A percentile compares a stretch with the other conserved stretches of the same genome.
Conservation (phyloP, 1,140 invertebrate species). For the Drosophila auraria region DNA sequence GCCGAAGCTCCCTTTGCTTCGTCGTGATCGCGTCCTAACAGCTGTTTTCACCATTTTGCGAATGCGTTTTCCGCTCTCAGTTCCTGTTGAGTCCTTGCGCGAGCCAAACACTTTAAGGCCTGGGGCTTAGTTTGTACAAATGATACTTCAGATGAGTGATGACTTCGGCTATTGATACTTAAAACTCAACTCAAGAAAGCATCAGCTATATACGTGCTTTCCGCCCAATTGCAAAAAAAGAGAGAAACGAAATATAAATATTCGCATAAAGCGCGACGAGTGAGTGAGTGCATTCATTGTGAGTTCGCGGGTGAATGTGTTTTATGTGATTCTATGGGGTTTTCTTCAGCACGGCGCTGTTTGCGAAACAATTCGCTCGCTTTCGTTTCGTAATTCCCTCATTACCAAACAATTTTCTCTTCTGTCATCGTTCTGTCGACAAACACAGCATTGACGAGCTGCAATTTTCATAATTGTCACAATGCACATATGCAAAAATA, state of each 20-base stretch:
- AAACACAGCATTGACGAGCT: conserved; percentile 27
- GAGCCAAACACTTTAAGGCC: conserved; percentile 5
- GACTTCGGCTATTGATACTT: conserved; percentile 15
- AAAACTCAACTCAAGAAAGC: conserved; percentile 8
- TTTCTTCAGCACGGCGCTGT: conserved; percentile 37
- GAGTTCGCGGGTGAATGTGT: conserved; percentile 52
- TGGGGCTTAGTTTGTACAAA: conserved; percentile 8
- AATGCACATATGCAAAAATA: conserved; percentile 32
- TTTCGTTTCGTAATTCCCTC: conserved; percentile 63
- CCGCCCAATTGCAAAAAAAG: conserved; percentile 1
- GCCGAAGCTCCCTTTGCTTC: conserved; percentile 36
- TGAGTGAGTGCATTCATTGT: conserved; percentile 55
- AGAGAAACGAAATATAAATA: conserved; percentile 18
- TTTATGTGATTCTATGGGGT: conserved; percentile 71
- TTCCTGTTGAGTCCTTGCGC: conserved; percentile 53
- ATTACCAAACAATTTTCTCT: conserved; percentile 59
- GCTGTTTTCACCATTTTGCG: conserved; percentile 34
- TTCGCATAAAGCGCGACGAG: conserved; percentile 34
- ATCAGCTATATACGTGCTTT: conserved; percentile 38
- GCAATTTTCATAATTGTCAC: conserved; percentile 66
- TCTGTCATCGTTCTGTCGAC: conserved; percentile 27
- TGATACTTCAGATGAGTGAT: conserved; percentile 1
- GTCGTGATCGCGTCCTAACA: conserved; percentile 57
- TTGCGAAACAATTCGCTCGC: conserved; percentile 42
- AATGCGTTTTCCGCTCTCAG: conserved; percentile 41